A percentile compares a stretch with the other conserved stretches of the same genome.
Evolutionary conservation across 2,888 invertebrate genomes (phyloP).

Genomic region (Chrysolina americana): DNA sequence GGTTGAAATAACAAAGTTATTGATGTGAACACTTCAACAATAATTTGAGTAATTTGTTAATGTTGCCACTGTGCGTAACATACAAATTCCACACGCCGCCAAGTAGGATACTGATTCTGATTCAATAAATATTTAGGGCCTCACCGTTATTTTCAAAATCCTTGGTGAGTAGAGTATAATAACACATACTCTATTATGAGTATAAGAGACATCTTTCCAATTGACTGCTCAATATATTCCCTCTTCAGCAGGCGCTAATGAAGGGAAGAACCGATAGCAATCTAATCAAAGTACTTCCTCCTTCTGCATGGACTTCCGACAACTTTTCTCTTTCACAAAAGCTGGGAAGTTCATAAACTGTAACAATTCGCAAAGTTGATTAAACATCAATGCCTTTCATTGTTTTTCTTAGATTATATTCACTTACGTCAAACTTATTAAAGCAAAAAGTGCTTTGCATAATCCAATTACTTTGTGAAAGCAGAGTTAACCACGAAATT

Average conservation of each 20-base stretch:
- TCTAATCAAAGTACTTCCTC: slow-evolving; percentile 58
- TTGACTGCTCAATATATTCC: background rate
- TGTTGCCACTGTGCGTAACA: no score
- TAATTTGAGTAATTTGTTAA: no score
- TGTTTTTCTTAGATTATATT: slow-evolving; percentile 50
- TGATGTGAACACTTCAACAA: no score
- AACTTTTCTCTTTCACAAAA: slow-evolving; percentile 19
- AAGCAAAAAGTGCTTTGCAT: slow-evolving; percentile 55
- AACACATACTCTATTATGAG: no score
- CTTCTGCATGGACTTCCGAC: slow-evolving; percentile 24
- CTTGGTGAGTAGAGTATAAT: no score
- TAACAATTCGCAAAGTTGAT: slow-evolving; percentile 55
- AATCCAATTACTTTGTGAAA: slow-evolving; percentile 51
- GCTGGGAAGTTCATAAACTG: slow-evolving; percentile 50
- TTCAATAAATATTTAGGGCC: no score
- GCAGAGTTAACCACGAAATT: slow-evolving; percentile 50
- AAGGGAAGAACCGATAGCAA: slow-evolving; percentile 28
- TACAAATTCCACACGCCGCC: no score
- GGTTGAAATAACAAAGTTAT: no score
- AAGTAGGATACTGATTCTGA: no score
- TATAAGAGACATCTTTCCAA: no score
- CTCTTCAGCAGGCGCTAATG: background rate
- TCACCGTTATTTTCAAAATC: no score
- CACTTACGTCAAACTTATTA: slow-evolving; percentile 54
- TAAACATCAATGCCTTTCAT: slow-evolving; percentile 51